Conservation (phyloP, 2,797 vertebrate genomes). For the Fundulus diaphanus region DNA sequence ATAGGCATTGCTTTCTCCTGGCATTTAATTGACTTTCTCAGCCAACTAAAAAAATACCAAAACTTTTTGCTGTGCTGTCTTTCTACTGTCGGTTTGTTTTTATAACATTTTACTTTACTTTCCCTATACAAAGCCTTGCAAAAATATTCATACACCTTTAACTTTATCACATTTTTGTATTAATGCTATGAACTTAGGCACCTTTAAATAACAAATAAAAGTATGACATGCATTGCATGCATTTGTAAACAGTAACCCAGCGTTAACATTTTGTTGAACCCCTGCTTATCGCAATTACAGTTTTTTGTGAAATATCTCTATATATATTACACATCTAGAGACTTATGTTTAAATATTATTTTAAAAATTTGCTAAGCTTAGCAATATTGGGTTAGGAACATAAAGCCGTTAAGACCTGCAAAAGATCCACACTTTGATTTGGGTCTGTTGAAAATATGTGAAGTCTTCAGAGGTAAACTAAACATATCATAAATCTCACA, state of each 20-base stretch:
- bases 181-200: too few species aligned
- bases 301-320: neutral
- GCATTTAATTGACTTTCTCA: conserved; percentile 22
- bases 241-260: neutral
- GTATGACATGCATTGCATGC: too few species aligned
- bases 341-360: too few species aligned
- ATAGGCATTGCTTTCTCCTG: conserved; percentile 19
- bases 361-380: too few species aligned
- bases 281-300: neutral
- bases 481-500: neutral
- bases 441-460: neutral
- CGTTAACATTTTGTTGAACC: neutral
- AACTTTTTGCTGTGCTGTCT: conserved; percentile 17
- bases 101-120: neutral
- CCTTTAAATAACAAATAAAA: neutral
- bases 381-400: too few species aligned
- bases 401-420: too few species aligned
- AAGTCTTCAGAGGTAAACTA: neutral
- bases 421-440: neutral
- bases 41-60: conserved; percentile 21
- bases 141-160: neutral
- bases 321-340: too few species aligned
- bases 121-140: neutral
- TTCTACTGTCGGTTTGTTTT: neutral
- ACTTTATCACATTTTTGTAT: neutral